phyloP scores from a whole-genome alignment of 2,888 invertebrate species.

The Eueremaeus valkanovi region DNA sequence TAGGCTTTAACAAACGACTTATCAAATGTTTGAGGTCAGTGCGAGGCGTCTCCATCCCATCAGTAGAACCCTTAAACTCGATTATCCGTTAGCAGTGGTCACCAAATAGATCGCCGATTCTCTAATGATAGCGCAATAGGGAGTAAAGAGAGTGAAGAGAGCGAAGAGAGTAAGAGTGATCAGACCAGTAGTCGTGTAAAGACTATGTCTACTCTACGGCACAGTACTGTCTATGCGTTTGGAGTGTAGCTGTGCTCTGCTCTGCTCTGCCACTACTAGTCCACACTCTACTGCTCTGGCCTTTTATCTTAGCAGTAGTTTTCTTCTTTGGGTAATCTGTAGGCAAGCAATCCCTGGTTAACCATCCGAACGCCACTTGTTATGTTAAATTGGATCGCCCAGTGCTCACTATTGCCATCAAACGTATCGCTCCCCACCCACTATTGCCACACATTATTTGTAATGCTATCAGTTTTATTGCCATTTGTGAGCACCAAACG shows the following conservation, averaged over 20 bases:
- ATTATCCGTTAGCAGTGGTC: constrained; percentile 29
- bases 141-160: background rate
- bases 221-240: too few relatives aligned
- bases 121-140: constrained; percentile 24
- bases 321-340: constrained; percentile 31
- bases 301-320: constrained; percentile 11
- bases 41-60: constrained; percentile 34
- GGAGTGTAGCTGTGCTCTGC: background rate
- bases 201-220: background rate
- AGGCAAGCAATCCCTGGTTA: constrained; percentile 32
- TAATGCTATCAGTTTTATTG: constrained; percentile 35
- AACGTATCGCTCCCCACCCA: constrained; percentile 32
- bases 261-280: background rate
- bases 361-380: constrained; percentile 34
- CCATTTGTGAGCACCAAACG: constrained; percentile 28
- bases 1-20: constrained; percentile 31
- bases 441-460: constrained; percentile 36
- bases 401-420: constrained; percentile 1
- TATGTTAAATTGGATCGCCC: constrained; percentile 36
- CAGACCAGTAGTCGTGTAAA: background rate
- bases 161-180: constrained; percentile 4
- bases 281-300: constrained; percentile 1
- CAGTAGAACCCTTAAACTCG: constrained; percentile 33
- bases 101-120: constrained; percentile 25
- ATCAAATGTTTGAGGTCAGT: constrained; percentile 34